Percentiles rank a stretch among this genome's conserved stretches.
phyloP scores from a whole-genome alignment of 2,888 invertebrate genomes.

The Phymatocera aterrima region DNA sequence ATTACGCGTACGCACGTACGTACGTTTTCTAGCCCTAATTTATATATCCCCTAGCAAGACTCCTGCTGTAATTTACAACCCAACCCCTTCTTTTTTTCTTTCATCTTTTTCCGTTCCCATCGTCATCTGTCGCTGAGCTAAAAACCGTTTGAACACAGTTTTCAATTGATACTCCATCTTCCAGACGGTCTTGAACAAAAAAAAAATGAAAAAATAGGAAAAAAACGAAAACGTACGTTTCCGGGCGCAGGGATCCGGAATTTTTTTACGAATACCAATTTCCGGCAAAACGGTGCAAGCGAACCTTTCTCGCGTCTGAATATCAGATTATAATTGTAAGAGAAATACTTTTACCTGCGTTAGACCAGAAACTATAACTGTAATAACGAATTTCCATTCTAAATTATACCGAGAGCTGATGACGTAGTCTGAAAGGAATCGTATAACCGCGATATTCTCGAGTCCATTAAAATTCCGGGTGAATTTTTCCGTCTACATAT shows the following conservation, averaged over 20 bases:
- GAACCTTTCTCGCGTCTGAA: too few species aligned
- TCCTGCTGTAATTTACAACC: not conserved
- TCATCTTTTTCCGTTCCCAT: not conserved
- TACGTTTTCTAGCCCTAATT: not conserved
- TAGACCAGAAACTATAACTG: too few species aligned
- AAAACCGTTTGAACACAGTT: not conserved
- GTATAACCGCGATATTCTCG: constrained; percentile 4
- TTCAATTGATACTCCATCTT: constrained; percentile 1
- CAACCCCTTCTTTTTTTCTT: not conserved
- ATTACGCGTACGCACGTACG: not conserved
- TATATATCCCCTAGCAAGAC: not conserved
- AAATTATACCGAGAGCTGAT: too few species aligned
- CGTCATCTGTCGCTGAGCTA: not conserved
- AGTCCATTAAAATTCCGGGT: constrained; percentile 1
- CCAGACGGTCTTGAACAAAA: too few species aligned
- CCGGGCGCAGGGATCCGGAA: too few species aligned
- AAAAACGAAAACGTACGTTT: too few species aligned
- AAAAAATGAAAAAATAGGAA: too few species aligned
- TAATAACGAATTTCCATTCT: too few species aligned
- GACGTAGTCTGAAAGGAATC: not conserved
- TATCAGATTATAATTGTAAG: too few species aligned
- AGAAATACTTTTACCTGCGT: too few species aligned
- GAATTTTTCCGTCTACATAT: not conserved
- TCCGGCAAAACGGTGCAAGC: too few species aligned
- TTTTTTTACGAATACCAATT: too few species aligned